Percentiles rank a stretch among this genome's conserved stretches.
Evolutionary conservation across 2,888 invertebrate species (phyloP).

Genomic region (Apodemia hepburni): DNA sequence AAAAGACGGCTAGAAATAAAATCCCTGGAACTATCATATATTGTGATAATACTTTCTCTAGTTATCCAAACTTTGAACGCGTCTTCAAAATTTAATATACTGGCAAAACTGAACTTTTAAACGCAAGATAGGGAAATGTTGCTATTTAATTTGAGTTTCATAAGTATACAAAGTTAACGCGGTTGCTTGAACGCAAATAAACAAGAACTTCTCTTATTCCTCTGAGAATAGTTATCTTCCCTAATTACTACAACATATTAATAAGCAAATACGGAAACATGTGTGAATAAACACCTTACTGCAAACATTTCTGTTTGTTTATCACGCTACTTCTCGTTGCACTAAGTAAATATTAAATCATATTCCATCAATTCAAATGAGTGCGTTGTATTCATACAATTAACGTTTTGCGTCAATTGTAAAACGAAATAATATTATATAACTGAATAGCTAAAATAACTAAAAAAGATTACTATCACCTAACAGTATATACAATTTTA

Average conservation of each 20-base stretch:
- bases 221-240: conserved; percentile 3
- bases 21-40: too few relatives aligned
- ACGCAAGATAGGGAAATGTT: neutral
- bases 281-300: neutral
- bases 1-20: too few relatives aligned
- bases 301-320: neutral
- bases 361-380: neutral
- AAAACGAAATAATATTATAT: too few relatives aligned
- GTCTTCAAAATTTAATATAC: too few relatives aligned
- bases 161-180: conserved; percentile 3
- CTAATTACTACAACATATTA: conserved; percentile 13
- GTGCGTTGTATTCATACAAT: neutral
- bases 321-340: conserved; percentile 2
- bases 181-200: neutral
- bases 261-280: conserved; percentile 1
- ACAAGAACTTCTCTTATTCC: conserved; percentile 10
- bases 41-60: too few relatives aligned
- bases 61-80: too few relatives aligned
- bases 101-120: too few relatives aligned
- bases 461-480: too few relatives aligned
- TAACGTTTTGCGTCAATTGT: too few relatives aligned
- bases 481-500: too few relatives aligned
- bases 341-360: neutral
- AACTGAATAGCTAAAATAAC: too few relatives aligned
- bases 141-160: neutral